phyloP scores from a whole-genome alignment of 2,888 invertebrate genomes.

The Pimpla rufipes region DNA sequence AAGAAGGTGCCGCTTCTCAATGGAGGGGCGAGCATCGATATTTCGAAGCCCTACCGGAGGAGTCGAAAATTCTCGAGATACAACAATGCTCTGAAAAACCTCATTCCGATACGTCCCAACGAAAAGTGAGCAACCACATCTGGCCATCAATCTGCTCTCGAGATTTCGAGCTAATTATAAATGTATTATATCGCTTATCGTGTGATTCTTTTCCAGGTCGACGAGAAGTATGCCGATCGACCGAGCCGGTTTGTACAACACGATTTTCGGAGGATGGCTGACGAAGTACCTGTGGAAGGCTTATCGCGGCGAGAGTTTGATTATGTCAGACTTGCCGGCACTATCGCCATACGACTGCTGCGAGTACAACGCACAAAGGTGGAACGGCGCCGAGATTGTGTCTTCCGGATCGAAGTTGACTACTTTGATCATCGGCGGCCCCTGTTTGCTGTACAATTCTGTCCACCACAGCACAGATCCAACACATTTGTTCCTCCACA shows the following conservation, averaged over 20 bases:
- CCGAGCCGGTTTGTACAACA: conserved; percentile 86
- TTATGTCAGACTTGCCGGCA: conserved; percentile 82
- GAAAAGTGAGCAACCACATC: conserved; percentile 72
- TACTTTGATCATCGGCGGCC: no score
- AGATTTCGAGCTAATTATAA: no score
- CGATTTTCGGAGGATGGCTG: conserved; percentile 86
- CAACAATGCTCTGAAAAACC: conserved; percentile 77
- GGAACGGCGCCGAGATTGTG: background rate
- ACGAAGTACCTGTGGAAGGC: conserved; percentile 86
- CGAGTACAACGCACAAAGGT: conserved; percentile 86
- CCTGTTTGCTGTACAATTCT: no score
- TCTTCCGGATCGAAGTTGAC: background rate
- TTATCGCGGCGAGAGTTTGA: conserved; percentile 85
- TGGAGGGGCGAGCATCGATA: conserved; percentile 3
- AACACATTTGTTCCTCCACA: no score
- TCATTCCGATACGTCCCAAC: conserved; percentile 78
- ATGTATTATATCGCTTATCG: no score
- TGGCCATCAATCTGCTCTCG: no score
- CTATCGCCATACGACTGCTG: conserved; percentile 86
- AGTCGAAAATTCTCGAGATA: conserved; percentile 74
- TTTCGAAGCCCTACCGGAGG: conserved; percentile 59
- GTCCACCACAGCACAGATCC: no score
- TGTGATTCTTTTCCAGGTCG: conserved; percentile 45
- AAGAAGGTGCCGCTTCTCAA: conserved; percentile 47
- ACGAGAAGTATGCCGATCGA: conserved; percentile 84